Evolutionary conservation across 2,797 vertebrate species (phyloP).

Genomic region (Malacoctenus gilli): DNA sequence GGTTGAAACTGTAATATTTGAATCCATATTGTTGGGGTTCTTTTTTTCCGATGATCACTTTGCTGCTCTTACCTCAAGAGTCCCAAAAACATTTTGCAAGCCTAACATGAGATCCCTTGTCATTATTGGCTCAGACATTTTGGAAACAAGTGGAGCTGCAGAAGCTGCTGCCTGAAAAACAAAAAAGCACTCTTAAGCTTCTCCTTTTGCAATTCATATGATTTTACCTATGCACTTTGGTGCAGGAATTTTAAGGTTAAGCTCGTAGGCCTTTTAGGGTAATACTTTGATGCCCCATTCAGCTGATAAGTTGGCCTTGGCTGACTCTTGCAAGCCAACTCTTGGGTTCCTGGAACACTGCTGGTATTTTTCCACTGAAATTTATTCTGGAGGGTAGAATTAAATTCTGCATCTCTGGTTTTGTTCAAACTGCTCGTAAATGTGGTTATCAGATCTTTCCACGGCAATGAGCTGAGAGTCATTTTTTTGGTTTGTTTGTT

Average conservation of each 20-base stretch:
- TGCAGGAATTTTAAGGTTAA: constrained; percentile 51
- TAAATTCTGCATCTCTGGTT: constrained; percentile 9
- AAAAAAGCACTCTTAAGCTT: constrained; percentile 5
- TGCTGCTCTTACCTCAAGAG: no score
- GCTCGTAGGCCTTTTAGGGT: constrained; percentile 52
- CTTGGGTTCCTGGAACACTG: constrained; percentile 30
- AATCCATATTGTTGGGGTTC: no score
- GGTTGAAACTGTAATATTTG: no score
- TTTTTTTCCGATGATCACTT: no score
- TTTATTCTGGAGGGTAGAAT: constrained; percentile 3
- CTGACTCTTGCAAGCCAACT: constrained; percentile 29
- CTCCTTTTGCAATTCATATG: constrained; percentile 32
- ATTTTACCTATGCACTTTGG: constrained; percentile 28
- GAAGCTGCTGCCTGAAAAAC: neutral
- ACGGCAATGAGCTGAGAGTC: neutral
- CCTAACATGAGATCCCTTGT: no score
- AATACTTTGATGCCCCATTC: constrained; percentile 63
- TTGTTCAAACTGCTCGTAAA: constrained; percentile 5
- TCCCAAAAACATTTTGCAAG: no score
- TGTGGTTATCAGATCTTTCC: neutral
- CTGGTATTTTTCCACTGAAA: neutral
- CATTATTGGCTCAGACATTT: no score
- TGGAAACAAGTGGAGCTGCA: no score
- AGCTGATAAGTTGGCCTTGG: constrained; percentile 57
- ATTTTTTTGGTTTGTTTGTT: constrained; percentile 22